Base-by-base conservation (phyloP, 1,140 invertebrate species). In the Bombus ignitus region DNA sequence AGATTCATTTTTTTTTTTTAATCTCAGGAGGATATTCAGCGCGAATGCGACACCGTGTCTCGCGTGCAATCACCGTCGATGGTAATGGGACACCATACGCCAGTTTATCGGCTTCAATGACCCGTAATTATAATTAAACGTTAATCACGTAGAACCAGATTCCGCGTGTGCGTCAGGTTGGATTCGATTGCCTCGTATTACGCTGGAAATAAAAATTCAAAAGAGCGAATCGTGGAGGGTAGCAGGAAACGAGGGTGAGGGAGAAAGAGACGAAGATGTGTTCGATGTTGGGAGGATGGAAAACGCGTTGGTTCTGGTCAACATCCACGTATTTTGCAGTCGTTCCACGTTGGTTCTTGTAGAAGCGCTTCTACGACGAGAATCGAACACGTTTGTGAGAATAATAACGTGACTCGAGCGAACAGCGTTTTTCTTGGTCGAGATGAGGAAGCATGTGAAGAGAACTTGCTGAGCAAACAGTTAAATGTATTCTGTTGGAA, bases 91-190 rank as follows among this genome's bases (percentile, higher is more conserved):
- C 70, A 77, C 65, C 80, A 62, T 75, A 80, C 42, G 78, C 72
- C 87, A 83, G 87, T 89, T 89, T 89, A 88, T 89, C 88, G 79
- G 79, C 83, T 76, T 89, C 87, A 78, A 84, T 88, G 87, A 86
- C 76, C 74, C 75, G 83, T 88, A 89, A 88, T 89, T 89, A 89
- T 89, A 89, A 88, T 89, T 88, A 86, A 88, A 89, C 88, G 87
- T 88, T 89, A 89, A 89, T 88, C 87, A 88, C 79, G 65, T 78
- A 74, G 77, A 79, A 86, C 32, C 83, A 65, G 86, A 85, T 77
- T 12, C 72, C 47, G 13, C 80, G 77, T 62, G 85, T 53, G 87
- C n/a, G 68, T 59, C 65, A 62, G 47, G 74, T 35, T 72, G 79
- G 39, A 88, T 72, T 75, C 87, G 87, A 89, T 89, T 78, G 74